These are phyloP conservation scores for Rhimphoctona megacephalus DNA, from an alignment of 2,888 invertebrate genomes.

Conservation along the genomic window DNA sequence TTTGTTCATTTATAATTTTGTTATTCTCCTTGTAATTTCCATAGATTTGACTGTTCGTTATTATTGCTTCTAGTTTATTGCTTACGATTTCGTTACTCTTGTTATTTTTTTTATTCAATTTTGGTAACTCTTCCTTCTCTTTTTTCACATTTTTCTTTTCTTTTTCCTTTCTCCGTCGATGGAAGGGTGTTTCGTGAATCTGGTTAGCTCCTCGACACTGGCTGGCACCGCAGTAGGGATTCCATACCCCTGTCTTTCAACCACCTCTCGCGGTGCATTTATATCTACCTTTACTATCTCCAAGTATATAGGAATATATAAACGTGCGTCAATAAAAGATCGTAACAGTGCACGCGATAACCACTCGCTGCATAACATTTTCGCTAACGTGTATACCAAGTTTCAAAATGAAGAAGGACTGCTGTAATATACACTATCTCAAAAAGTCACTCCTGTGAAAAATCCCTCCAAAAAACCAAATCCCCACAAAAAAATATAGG, in stretches of 20 bases:
- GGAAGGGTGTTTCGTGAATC: constrained; percentile 56
- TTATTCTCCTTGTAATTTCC: too few species aligned
- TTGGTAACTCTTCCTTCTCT: not conserved
- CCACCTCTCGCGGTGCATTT: constrained; percentile 51
- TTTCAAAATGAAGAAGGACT: constrained; percentile 4
- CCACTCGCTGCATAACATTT: constrained; percentile 40
- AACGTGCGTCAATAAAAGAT: constrained; percentile 61
- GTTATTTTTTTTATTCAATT: not conserved
- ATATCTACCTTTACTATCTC: constrained; percentile 56
- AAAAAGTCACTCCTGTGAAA: too few species aligned
- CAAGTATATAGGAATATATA: constrained; percentile 51
- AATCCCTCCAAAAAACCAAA: too few species aligned
- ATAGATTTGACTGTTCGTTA: too few species aligned
- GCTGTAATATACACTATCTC: not conserved
- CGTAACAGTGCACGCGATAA: constrained; percentile 59
- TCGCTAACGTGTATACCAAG: constrained; percentile 11
- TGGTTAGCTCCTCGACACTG: constrained; percentile 63
- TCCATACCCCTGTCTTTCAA: constrained; percentile 24
- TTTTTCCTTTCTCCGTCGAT: constrained; percentile 13
- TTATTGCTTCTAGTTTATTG: not conserved
- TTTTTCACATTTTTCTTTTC: not conserved
- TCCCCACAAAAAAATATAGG: too few species aligned
- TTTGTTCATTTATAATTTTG: too few species aligned
- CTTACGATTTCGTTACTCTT: not conserved
- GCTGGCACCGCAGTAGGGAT: constrained; percentile 57